phyloP scores from a whole-genome alignment of 2,113 vertebrate genomes.

The Psephotus haematonotus region DNA sequence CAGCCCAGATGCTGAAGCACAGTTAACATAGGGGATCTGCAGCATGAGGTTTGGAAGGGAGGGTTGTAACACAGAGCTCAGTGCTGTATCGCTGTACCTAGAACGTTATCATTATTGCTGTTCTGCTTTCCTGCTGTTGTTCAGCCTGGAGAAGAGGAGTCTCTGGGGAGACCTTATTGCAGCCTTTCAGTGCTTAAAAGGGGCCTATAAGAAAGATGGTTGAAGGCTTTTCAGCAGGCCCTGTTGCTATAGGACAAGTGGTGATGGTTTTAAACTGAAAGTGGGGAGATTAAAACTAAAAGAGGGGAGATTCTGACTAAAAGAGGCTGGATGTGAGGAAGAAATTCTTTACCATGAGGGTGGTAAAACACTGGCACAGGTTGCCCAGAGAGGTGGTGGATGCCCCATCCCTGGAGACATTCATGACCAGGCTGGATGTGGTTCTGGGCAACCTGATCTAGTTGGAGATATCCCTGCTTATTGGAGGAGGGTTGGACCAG shows the following conservation, averaged over 20 bases:
- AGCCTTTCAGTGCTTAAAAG: not conserved
- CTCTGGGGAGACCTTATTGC: not conserved
- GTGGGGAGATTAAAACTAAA: not conserved
- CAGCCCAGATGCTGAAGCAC: not conserved
- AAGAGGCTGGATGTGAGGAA: not conserved
- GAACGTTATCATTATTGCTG: not conserved
- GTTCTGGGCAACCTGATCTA: not conserved
- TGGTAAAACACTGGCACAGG: not conserved
- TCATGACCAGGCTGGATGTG: not conserved
- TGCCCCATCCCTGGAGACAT: not conserved
- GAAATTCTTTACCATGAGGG: not conserved
- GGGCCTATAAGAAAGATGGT: not conserved
- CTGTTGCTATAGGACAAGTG: not conserved
- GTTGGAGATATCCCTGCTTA: not conserved
- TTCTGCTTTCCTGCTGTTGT: not conserved
- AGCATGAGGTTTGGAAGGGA: not conserved
- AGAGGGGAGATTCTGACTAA: not conserved
- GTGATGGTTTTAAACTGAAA: not conserved
- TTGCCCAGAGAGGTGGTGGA: not conserved
- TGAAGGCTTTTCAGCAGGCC: not conserved
- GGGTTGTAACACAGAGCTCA: not conserved
- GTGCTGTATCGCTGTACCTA: fast-evolving
- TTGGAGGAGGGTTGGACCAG: not conserved
- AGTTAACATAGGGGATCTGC: not conserved
- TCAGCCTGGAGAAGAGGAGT: not conserved